phyloP scores from a whole-genome alignment of 1,140 invertebrate species.

The Penaeus indicus region DNA sequence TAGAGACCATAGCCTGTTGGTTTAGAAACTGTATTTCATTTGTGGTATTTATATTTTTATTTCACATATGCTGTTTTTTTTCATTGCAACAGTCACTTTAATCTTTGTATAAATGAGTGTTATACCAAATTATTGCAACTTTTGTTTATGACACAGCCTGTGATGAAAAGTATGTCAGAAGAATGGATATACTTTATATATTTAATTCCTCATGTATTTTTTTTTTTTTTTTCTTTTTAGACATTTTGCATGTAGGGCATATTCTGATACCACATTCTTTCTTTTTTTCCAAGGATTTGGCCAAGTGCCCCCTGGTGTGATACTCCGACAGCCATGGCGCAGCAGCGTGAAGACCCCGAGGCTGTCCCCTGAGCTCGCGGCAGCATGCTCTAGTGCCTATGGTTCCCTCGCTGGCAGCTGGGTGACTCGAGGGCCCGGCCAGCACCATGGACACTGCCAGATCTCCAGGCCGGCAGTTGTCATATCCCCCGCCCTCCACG shows the following conservation, averaged over 20 bases:
- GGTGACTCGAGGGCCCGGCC: conserved; percentile 50
- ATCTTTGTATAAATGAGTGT: too few species aligned
- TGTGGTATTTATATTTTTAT: too few species aligned
- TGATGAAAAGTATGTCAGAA: too few species aligned
- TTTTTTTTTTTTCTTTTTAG: neutral
- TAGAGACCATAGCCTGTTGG: too few species aligned
- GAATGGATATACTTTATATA: too few species aligned
- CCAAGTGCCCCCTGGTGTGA: neutral
- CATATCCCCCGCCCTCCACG: conserved; percentile 41
- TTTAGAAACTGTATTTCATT: too few species aligned
- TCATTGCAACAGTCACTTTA: too few species aligned
- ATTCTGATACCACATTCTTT: too few species aligned
- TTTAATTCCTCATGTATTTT: neutral
- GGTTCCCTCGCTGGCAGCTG: conserved; percentile 3
- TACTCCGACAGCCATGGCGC: conserved; percentile 10
- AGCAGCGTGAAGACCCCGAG: neutral
- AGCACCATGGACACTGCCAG: conserved; percentile 47
- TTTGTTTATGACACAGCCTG: too few species aligned
- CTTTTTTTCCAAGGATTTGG: too few species aligned
- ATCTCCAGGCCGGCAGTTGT: neutral
- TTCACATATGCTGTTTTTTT: too few species aligned
- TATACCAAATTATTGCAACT: too few species aligned
- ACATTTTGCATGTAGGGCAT: neutral
- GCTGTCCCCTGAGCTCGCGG: neutral
- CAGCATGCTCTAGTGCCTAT: neutral